A percentile compares a stretch with the other conserved stretches of the same genome.
phyloP scores from a whole-genome alignment of 23 tunicate genomes.

The Styela clava region DNA sequence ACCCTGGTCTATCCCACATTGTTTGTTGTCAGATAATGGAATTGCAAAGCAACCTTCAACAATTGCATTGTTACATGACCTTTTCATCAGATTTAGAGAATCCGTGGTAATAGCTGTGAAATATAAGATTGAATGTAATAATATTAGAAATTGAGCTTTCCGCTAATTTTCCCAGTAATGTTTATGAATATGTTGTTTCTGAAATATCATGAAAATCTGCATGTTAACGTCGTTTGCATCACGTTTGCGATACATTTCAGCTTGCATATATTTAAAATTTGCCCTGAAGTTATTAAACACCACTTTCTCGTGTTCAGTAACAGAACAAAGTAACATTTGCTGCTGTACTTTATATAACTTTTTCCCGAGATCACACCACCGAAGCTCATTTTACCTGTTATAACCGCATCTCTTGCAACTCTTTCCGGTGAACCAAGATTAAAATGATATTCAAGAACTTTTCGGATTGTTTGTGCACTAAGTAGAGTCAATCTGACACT shows the following conservation, averaged over 20 bases:
- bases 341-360: too few species aligned
- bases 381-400: too few species aligned
- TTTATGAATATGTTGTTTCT: too few species aligned
- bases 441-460: slow-evolving; percentile 33
- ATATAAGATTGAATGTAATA: background rate
- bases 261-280: too few species aligned
- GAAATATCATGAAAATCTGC: too few species aligned
- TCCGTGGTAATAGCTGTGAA: slow-evolving; percentile 33
- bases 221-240: too few species aligned
- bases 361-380: too few species aligned
- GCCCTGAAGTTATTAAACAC: too few species aligned
- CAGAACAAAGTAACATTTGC: too few species aligned
- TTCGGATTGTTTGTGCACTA: slow-evolving; percentile 39
- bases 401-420: slow-evolving; percentile 36
- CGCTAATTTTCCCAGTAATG: too few species aligned
- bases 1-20: slow-evolving; percentile 58
- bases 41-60: slow-evolving; percentile 40
- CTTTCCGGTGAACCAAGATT: slow-evolving; percentile 19
- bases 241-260: too few species aligned
- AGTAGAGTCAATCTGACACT: slow-evolving; percentile 49
- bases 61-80: slow-evolving; percentile 40
- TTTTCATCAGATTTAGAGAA: slow-evolving; percentile 18
- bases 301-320: too few species aligned
- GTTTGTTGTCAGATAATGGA: slow-evolving; percentile 49
- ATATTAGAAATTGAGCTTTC: background rate